These are phyloP conservation scores for Acrobasis suavella DNA, from an alignment of 2,888 invertebrate species.

Conservation along the genomic window DNA sequence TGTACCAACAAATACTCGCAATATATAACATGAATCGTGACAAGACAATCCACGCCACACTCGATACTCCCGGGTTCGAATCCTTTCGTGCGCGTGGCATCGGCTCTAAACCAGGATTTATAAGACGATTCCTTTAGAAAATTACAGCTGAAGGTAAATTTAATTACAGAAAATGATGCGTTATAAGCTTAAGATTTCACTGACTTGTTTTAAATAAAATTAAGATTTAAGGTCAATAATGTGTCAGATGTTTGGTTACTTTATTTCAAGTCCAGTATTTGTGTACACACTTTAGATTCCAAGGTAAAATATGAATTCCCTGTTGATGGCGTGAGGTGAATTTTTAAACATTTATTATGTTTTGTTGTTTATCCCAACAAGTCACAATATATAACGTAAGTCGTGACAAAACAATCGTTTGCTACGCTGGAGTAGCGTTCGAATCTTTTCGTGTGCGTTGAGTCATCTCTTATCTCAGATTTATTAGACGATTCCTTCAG, in stretches of 20 bases:
- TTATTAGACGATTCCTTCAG: not conserved
- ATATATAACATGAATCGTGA: slow-evolving; percentile 1
- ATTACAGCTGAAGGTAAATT: not conserved
- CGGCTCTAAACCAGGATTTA: not conserved
- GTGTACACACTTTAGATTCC: no score
- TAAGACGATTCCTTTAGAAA: not conserved
- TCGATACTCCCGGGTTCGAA: not conserved
- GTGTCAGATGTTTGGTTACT: no score
- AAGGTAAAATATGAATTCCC: no score
- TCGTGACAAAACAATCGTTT: not conserved
- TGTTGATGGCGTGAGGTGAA: no score
- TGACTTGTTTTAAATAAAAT: no score
- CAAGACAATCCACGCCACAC: not conserved
- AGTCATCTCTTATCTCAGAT: not conserved
- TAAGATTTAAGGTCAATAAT: no score
- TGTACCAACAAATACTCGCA: not conserved
- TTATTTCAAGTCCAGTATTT: no score
- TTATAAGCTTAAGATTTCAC: no score
- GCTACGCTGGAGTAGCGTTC: not conserved
- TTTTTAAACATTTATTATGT: not conserved
- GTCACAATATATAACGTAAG: not conserved
- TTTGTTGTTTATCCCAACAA: not conserved
- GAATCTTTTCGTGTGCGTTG: slow-evolving; percentile 1
- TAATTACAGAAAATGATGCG: not conserved
- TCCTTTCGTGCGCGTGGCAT: slow-evolving; percentile 2